A percentile compares a stretch with the other conserved stretches of the same genome.
These are phyloP conservation scores for Tetropium fuscum DNA, from an alignment of 2,888 invertebrate genomes.

Conservation along the genomic window DNA sequence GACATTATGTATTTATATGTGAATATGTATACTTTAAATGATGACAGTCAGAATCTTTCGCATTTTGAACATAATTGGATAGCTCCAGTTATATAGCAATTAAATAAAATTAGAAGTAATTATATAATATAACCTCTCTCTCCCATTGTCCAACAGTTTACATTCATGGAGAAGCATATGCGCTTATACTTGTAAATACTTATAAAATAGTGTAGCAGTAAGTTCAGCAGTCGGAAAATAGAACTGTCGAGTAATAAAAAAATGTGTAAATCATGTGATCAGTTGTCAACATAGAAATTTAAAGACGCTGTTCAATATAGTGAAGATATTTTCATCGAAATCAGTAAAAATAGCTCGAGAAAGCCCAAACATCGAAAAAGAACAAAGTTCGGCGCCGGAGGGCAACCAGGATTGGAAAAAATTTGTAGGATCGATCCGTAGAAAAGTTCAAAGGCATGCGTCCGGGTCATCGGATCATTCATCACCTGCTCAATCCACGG, in stretches of 20 bases:
- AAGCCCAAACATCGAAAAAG: conserved; percentile 60
- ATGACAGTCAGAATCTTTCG: no score
- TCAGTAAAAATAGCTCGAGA: conserved; percentile 60
- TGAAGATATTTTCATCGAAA: conserved; percentile 59
- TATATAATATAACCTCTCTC: not conserved
- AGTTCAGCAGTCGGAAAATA: conserved; percentile 7
- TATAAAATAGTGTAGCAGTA: conserved; percentile 27
- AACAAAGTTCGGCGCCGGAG: conserved; percentile 45
- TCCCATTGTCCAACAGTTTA: conserved; percentile 35
- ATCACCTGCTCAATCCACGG: conserved; percentile 46
- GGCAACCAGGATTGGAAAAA: conserved; percentile 64
- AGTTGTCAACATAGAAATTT: conserved; percentile 24
- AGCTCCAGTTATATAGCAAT: no score
- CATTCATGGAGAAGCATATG: conserved; percentile 54
- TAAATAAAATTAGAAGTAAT: no score
- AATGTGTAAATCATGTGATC: conserved; percentile 22
- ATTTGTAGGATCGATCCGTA: conserved; percentile 65
- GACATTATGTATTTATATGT: no score
- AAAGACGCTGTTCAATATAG: conserved; percentile 61
- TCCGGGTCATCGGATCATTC: conserved; percentile 49
- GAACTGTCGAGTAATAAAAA: conserved; percentile 2
- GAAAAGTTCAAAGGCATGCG: conserved; percentile 65
- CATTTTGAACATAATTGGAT: no score
- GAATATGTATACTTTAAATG: no score
- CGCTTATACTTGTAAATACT: conserved; percentile 50